phyloP scores from a whole-genome alignment of 2,888 invertebrate genomes.

The Unio pictorum region DNA sequence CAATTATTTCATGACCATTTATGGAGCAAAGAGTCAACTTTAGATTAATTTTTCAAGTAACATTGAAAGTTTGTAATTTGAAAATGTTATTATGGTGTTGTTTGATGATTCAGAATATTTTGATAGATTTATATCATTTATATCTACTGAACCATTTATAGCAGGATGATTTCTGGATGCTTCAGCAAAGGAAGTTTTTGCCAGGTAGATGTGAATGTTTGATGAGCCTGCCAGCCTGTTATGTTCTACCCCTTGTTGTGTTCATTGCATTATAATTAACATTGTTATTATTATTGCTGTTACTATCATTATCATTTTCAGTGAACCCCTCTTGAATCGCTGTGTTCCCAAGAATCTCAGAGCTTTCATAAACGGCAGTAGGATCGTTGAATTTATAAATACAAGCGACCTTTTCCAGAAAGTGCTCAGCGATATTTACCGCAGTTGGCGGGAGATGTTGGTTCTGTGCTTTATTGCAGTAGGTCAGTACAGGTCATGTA shows the following conservation, averaged over 20 bases:
- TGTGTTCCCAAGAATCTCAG: constrained; percentile 82
- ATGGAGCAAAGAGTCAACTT: no score
- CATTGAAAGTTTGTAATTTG: no score
- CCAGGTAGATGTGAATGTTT: neutral
- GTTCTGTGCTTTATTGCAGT: constrained; percentile 85
- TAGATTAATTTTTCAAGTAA: no score
- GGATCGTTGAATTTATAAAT: constrained; percentile 87
- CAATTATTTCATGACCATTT: no score
- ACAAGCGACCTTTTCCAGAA: constrained; percentile 92
- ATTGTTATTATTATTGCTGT: no score
- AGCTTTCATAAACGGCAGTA: constrained; percentile 75
- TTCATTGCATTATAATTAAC: neutral
- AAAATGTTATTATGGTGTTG: no score
- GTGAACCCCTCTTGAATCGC: constrained; percentile 86
- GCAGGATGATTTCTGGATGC: neutral
- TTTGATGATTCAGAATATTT: no score
- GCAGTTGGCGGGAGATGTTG: constrained; percentile 89
- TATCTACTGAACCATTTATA: neutral
- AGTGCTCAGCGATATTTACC: constrained; percentile 88
- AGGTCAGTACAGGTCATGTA: constrained; percentile 73
- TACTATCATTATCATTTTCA: constrained; percentile 64
- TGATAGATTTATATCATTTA: no score
- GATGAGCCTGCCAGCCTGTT: no score
- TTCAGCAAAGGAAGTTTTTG: neutral
- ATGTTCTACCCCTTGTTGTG: neutral